Conservation (phyloP, 1,140 invertebrate genomes). For the Drosophila parvula region DNA sequence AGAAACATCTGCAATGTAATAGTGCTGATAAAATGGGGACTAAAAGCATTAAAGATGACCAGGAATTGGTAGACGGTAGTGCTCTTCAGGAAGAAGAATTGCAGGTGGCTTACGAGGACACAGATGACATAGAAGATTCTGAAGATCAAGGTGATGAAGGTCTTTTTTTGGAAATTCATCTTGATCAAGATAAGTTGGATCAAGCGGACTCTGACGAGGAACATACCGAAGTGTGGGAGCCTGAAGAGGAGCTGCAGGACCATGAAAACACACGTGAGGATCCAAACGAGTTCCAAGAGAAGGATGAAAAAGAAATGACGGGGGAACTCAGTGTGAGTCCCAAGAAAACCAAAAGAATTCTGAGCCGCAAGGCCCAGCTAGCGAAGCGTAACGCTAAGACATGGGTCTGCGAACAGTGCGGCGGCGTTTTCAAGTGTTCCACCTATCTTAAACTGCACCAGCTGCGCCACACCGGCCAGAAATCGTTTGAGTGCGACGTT, state of each 20-base stretch:
- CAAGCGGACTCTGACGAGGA: not conserved
- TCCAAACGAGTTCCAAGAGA: not conserved
- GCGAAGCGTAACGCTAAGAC: constrained; percentile 17
- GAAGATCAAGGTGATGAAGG: not conserved
- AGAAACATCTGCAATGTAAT: constrained; percentile 22
- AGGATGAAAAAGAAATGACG: not conserved
- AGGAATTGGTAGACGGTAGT: not conserved
- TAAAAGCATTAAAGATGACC: not conserved
- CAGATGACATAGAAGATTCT: not conserved
- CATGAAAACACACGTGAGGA: not conserved
- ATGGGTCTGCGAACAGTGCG: constrained; percentile 66
- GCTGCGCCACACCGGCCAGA: constrained; percentile 55
- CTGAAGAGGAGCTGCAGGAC: not conserved
- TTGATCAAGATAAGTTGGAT: not conserved
- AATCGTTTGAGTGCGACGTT: constrained; percentile 58
- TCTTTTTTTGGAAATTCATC: not conserved
- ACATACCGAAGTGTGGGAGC: not conserved
- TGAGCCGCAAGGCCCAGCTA: not conserved
- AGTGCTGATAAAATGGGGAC: too few species aligned
- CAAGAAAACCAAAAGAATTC: not conserved
- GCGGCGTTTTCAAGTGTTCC: constrained; percentile 60
- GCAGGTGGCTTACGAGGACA: not conserved
- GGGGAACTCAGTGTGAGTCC: not conserved
- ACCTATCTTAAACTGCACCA: constrained; percentile 61
- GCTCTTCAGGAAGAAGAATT: not conserved